Percentiles rank a stretch among this genome's conserved stretches.
Evolutionary conservation across 53 echinoderm and acorn worm species (phyloP).

Genomic region (Arbacia lixula): DNA sequence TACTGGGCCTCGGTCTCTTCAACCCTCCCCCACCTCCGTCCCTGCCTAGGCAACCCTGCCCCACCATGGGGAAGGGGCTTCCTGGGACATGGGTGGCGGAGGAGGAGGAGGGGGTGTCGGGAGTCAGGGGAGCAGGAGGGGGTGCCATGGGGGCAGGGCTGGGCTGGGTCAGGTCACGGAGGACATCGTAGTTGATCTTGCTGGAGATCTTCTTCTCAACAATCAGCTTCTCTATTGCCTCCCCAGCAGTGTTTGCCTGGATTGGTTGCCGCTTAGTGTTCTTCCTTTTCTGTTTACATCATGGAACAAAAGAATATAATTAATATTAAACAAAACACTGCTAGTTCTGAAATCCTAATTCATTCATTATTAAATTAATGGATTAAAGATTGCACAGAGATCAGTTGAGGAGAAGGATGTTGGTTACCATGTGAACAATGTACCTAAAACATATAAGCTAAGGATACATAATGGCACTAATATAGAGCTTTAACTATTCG

Average conservation of each 20-base stretch:
- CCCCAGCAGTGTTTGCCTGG: slow-evolving; percentile 94
- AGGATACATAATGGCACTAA: too few species aligned
- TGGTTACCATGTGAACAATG: too few species aligned
- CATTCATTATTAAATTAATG: too few species aligned
- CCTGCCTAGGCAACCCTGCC: slow-evolving; percentile 11
- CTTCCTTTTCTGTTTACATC: slow-evolving; percentile 75
- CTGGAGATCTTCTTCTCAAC: slow-evolving; percentile 96
- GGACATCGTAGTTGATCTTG: slow-evolving; percentile 97
- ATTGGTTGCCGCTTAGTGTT: slow-evolving; percentile 71
- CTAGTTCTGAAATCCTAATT: too few species aligned
- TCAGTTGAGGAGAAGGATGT: too few species aligned
- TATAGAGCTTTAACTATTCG: too few species aligned
- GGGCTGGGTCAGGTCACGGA: slow-evolving; percentile 73
- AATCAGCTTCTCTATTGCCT: slow-evolving; percentile 95
- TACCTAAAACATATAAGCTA: too few species aligned
- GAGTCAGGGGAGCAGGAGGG: not conserved
- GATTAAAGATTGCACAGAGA: too few species aligned
- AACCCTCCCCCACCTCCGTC: slow-evolving; percentile 13
- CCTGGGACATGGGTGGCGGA: slow-evolving; percentile 7
- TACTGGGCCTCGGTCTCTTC: slow-evolving; percentile 33
- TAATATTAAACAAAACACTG: too few species aligned
- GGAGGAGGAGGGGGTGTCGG: slow-evolving; percentile 14
- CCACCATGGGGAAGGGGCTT: slow-evolving; percentile 27
- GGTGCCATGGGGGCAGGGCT: not conserved
- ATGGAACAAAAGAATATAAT: too few species aligned